Conservation (phyloP, 23 tunicate species). For the Phallusia fumigata region DNA sequence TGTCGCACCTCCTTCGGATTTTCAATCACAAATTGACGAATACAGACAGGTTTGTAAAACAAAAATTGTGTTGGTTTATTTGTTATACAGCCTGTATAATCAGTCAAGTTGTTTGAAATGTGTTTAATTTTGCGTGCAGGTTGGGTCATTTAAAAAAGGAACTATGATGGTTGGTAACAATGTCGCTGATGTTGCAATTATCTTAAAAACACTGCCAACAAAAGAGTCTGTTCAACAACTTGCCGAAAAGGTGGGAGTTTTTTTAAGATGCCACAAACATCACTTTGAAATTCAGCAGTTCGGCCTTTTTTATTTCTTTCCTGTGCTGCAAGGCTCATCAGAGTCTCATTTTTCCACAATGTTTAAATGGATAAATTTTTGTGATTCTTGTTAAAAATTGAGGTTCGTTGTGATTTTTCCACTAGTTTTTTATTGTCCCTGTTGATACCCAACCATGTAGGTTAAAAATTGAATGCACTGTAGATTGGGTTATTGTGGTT, state of each 20-base stretch:
- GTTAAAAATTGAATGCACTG: too few relatives aligned
- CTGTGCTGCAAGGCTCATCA: too few relatives aligned
- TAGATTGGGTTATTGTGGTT: too few relatives aligned
- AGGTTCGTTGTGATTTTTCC: too few relatives aligned
- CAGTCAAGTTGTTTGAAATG: too few relatives aligned
- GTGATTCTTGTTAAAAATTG: too few relatives aligned
- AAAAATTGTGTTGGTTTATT: too few relatives aligned
- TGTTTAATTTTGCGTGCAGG: slow-evolving; percentile 23
- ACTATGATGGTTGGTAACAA: slow-evolving; percentile 88
- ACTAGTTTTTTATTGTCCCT: too few relatives aligned
- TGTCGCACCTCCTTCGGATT: slow-evolving; percentile 57
- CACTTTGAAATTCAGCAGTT: background rate
- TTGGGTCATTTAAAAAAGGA: slow-evolving; percentile 96
- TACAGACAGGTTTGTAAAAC: slow-evolving; percentile 53
- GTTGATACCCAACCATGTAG: too few relatives aligned
- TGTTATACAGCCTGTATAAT: too few relatives aligned
- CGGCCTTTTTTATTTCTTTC: background rate
- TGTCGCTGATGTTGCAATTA: slow-evolving; percentile 78
- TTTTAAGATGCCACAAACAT: background rate
- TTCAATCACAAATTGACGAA: slow-evolving; percentile 73
- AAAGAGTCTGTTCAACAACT: slow-evolving; percentile 75
- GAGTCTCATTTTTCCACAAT: too few relatives aligned
- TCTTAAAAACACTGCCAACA: slow-evolving; percentile 85
- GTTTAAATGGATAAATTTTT: too few relatives aligned
- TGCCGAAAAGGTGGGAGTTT: slow-evolving; percentile 66